Percentiles rank a stretch among this genome's conserved stretches.
Evolutionary conservation across 2,797 vertebrate species (phyloP).

Genomic region (Sparidentex hasta): DNA sequence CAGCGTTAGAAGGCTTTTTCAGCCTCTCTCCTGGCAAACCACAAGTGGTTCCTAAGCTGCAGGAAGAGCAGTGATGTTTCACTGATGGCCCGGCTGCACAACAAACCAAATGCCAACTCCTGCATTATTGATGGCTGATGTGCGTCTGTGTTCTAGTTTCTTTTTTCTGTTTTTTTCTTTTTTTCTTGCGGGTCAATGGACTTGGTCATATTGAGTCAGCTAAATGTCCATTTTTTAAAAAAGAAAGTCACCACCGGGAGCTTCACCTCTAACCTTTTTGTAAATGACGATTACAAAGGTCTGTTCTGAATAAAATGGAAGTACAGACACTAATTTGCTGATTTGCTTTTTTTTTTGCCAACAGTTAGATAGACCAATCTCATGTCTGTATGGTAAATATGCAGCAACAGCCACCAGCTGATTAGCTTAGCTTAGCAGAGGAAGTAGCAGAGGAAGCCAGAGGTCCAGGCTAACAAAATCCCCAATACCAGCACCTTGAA

Average conservation of each 20-base stretch:
- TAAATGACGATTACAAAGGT: not conserved
- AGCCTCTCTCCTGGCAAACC: not conserved
- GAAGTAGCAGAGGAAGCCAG: no score
- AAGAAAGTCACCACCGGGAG: not conserved
- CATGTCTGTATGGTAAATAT: not conserved
- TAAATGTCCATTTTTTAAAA: constrained; percentile 1
- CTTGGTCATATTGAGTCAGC: not conserved
- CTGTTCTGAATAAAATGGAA: not conserved
- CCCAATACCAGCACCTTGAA: no score
- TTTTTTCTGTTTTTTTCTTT: not conserved
- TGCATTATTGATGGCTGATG: constrained; percentile 79
- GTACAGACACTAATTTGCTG: not conserved
- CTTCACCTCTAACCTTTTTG: not conserved
- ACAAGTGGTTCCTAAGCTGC: constrained; percentile 16
- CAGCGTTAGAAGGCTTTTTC: not conserved
- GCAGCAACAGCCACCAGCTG: not conserved
- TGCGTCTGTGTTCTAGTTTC: constrained; percentile 34
- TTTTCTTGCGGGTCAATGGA: constrained; percentile 21
- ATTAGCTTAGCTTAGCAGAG: constrained; percentile 12
- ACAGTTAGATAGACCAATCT: not conserved
- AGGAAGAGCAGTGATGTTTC: constrained; percentile 61
- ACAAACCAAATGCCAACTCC: constrained; percentile 71
- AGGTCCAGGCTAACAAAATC: no score
- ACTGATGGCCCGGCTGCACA: constrained; percentile 56
- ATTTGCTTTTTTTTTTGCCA: not conserved